A percentile compares a stretch with the other conserved stretches of the same genome.
Conservation (phyloP, 1,140 invertebrate species). For the Sycophaga agraensis region DNA sequence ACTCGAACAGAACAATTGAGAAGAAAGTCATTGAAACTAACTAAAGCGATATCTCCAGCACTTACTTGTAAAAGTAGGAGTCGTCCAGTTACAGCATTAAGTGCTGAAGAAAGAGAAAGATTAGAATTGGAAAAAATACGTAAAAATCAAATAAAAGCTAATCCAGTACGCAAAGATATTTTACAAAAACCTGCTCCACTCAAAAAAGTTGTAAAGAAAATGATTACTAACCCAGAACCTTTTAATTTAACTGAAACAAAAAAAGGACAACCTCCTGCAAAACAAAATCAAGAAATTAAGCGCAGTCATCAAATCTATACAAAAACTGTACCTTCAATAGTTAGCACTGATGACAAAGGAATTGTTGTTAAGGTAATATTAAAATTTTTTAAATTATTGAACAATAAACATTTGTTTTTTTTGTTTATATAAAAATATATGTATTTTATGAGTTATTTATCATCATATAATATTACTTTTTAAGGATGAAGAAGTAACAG, state of each 20-base stretch:
- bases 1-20: constrained; percentile 33
- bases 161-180: constrained; percentile 39
- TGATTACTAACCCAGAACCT: constrained; percentile 40
- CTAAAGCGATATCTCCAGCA: constrained; percentile 51
- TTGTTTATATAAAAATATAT: not conserved
- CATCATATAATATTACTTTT: not conserved
- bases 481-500: constrained; percentile 38
- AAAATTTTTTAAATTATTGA: too few relatives aligned
- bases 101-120: constrained; percentile 44
- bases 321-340: constrained; percentile 27
- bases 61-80: constrained; percentile 48
- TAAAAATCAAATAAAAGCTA: constrained; percentile 45
- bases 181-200: constrained; percentile 31
- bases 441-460: not conserved
- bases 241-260: constrained; percentile 42
- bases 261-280: constrained; percentile 27
- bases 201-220: constrained; percentile 42
- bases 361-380: constrained; percentile 24
- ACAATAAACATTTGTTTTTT: too few relatives aligned
- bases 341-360: constrained; percentile 9
- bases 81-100: constrained; percentile 37
- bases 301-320: constrained; percentile 17
- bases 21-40: constrained; percentile 39
- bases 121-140: constrained; percentile 46
- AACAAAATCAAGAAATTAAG: constrained; percentile 14